Evolutionary conservation across 2,888 invertebrate species (phyloP), one percentile per base, ranked within the genome.

Genomic region (Meta bourneti): DNA sequence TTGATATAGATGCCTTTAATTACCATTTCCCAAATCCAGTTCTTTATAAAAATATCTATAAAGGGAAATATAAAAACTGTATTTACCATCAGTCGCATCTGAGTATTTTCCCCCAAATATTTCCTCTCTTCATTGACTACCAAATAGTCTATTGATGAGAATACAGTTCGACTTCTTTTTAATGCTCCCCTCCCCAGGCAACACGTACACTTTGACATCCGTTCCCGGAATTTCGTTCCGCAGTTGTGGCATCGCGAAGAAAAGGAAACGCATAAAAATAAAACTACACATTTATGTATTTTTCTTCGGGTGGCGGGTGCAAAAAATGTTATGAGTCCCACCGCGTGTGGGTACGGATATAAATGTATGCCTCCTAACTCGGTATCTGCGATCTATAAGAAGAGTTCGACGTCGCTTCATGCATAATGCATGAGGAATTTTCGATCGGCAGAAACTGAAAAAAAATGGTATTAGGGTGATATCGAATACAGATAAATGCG

Each of bases 401-500:
- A 69, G 75, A 54, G 34, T 74, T 74, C 34, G 77, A 52, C 78
- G 77, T 70, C 77, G 52, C 74, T 61, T 69, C 49, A 81, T 88
- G 75, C 88, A 88, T 88, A 72, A 88, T 88, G 80, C 81, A 88
- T 81, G 72, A 81, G 80, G 88, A 81, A 88, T 80, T 88, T 88
- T 81, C 72, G 88, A 80, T 81, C 72, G 72, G 49, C n/a, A 74
- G 81, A 69, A 72, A 81, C 88, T 81, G 74, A 81, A 81, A 88
- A 84, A 85, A 88, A 88, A 75, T 72, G 69, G 74, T 81, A 88
- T 81, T 88, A 88, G 88, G 81, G 79, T 80, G 88, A 88, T 88
- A 89, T 89, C 89, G 89, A 84, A 89, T 84, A 83, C 84, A 83
- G 83, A 89, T 89, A 89, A 89, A 89, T 77, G 89, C 70, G 78